A percentile compares a stretch with the other conserved stretches of the same genome.
phyloP scores from a whole-genome alignment of 2,113 vertebrate genomes.

The Vicugna pacos region DNA sequence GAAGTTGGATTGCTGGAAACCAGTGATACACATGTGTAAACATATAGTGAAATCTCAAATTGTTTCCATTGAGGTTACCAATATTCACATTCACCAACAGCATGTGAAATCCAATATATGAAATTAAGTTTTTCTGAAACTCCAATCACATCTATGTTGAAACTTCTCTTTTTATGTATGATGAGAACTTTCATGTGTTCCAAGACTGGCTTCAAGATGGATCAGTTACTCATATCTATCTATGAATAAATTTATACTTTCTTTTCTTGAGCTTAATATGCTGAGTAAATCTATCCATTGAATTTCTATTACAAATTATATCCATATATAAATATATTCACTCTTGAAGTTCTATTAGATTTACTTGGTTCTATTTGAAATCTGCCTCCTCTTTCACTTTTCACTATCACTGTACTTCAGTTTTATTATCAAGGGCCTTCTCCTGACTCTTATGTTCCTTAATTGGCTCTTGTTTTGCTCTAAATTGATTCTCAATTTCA shows the following conservation, averaged over 20 bases:
- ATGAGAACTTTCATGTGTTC: neutral
- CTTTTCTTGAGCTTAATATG: neutral
- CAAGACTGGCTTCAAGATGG: neutral
- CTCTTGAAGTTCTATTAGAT: neutral
- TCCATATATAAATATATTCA: neutral
- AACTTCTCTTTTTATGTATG: neutral
- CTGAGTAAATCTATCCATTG: neutral
- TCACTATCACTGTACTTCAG: neutral
- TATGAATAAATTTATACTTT: neutral
- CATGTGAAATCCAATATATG: neutral
- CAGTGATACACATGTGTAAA: neutral
- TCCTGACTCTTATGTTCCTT: neutral
- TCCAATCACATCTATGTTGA: too few relatives aligned
- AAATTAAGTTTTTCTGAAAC: neutral
- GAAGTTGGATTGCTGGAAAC: neutral
- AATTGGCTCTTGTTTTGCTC: neutral
- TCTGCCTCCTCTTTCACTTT: neutral
- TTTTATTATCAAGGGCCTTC: neutral
- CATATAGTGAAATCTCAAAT: neutral
- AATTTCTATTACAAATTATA: neutral
- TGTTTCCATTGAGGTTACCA: neutral
- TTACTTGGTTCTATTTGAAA: neutral
- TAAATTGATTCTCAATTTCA: neutral
- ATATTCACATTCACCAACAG: neutral
- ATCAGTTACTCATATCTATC: neutral